Percentiles rank a stretch among this genome's conserved stretches.
These are phyloP conservation scores for Aphidius colemani DNA, from an alignment of 2,888 invertebrate species.

Conservation along the genomic window DNA sequence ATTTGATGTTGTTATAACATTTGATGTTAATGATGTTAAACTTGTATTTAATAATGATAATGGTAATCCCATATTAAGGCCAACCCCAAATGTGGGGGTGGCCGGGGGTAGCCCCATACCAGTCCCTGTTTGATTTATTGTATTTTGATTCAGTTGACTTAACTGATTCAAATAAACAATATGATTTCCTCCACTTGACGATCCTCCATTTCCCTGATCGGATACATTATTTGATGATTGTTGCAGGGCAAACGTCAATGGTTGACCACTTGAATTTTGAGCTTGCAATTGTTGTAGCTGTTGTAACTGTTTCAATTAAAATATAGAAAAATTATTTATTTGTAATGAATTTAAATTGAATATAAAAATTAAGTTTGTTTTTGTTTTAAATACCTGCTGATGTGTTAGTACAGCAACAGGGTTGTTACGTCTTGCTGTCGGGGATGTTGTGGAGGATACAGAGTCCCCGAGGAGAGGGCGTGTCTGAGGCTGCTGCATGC, in stretches of 20 bases:
- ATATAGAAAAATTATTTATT: slow-evolving; percentile 4
- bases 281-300: slow-evolving; percentile 57
- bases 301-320: slow-evolving; percentile 48
- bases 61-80: slow-evolving; percentile 60
- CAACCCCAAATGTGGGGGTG: slow-evolving; percentile 61
- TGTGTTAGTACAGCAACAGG: slow-evolving; percentile 58
- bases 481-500: slow-evolving; percentile 62
- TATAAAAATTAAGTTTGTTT: too few relatives aligned
- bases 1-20: slow-evolving; percentile 59
- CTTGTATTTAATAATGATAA: slow-evolving; percentile 57
- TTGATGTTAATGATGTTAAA: slow-evolving; percentile 57
- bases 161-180: slow-evolving; percentile 59
- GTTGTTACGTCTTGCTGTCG: slow-evolving; percentile 56
- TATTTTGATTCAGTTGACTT: slow-evolving; percentile 58
- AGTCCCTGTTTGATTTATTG: slow-evolving; percentile 58
- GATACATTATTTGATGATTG: slow-evolving; percentile 56
- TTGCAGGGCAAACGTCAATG: slow-evolving; percentile 57
- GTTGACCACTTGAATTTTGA: slow-evolving; percentile 55
- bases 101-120: slow-evolving; percentile 61
- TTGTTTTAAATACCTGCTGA: slow-evolving; percentile 49
- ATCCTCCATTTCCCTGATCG: slow-evolving; percentile 55
- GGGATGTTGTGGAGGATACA: slow-evolving; percentile 61
- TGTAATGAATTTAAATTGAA: neutral
- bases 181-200: slow-evolving; percentile 55
- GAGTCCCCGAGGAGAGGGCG: slow-evolving; percentile 61